Conservation (phyloP, 2,113 vertebrate species). For the Elanus axillaris region DNA sequence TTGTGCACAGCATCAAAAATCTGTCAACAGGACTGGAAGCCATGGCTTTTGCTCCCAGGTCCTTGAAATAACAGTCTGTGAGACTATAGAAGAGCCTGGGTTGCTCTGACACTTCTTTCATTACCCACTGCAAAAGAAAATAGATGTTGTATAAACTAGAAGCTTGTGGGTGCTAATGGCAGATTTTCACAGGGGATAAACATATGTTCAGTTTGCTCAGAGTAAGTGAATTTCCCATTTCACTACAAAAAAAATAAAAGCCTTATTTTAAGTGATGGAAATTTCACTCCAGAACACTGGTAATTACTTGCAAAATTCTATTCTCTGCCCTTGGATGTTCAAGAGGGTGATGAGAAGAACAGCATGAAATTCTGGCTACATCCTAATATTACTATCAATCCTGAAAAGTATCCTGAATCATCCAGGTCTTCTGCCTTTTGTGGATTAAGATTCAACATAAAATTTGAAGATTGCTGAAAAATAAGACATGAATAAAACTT, state of each 20-base stretch:
- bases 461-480: neutral
- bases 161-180: slow-evolving; percentile 38
- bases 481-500: neutral
- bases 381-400: neutral
- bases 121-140: slow-evolving; percentile 33
- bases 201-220: slow-evolving; percentile 49
- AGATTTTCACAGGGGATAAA: slow-evolving; percentile 60
- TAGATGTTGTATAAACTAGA: slow-evolving; percentile 54
- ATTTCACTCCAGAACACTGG: neutral
- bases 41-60: neutral
- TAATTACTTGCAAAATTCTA: neutral
- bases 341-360: neutral
- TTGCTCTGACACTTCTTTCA: slow-evolving; percentile 13
- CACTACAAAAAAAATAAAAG: neutral
- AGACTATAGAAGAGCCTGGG: neutral
- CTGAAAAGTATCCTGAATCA: neutral
- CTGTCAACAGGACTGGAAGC: neutral
- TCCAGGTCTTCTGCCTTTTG: neutral
- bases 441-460: neutral
- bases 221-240: slow-evolving; percentile 10
- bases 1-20: neutral
- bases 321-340: neutral
- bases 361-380: neutral
- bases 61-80: neutral
- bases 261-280: slow-evolving; percentile 26